These are phyloP conservation scores for Perca fluviatilis DNA, from an alignment of 2,113 vertebrate genomes.

Conservation along the genomic window DNA sequence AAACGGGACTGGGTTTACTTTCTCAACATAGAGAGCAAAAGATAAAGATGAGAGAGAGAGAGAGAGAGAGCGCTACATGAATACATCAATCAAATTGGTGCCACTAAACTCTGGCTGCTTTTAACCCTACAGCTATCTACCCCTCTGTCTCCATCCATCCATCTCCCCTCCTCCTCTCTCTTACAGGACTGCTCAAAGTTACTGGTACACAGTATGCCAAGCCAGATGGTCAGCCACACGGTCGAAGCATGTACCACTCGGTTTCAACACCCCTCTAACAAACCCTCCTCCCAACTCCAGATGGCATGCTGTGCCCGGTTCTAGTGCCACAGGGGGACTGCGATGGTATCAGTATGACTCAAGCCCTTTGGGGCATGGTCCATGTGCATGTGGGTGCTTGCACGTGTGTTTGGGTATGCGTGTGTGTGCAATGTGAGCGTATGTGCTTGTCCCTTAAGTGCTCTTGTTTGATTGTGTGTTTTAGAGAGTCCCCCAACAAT, in stretches of 20 bases:
- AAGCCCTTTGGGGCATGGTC: constrained; percentile 59
- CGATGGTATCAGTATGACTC: constrained; percentile 63
- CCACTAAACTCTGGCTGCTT: constrained; percentile 65
- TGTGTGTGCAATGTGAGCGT: constrained; percentile 14
- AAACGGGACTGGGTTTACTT: constrained; percentile 11
- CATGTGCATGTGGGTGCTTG: constrained; percentile 22
- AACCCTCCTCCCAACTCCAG: constrained; percentile 78
- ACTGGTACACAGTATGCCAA: constrained; percentile 77
- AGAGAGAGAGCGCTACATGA: constrained; percentile 20
- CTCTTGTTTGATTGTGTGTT: constrained; percentile 57
- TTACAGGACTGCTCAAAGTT: constrained; percentile 74
- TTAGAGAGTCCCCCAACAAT: constrained; percentile 44
- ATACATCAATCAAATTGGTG: constrained; percentile 67
- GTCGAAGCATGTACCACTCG: constrained; percentile 78
- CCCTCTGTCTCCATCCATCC: constrained; percentile 62
- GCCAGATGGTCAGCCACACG: constrained; percentile 83
- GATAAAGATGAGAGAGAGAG: not conserved
- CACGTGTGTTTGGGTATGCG: constrained; percentile 10
- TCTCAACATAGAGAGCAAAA: constrained; percentile 7
- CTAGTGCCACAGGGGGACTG: constrained; percentile 76
- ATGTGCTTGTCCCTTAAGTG: constrained; percentile 38
- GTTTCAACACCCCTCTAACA: constrained; percentile 79
- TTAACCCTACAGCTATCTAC: constrained; percentile 73
- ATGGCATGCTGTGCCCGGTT: constrained; percentile 80
- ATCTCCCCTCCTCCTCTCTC: constrained; percentile 50